Evolutionary conservation across 2,888 invertebrate genomes (phyloP).

Genomic region (Clistopyga incitator): DNA sequence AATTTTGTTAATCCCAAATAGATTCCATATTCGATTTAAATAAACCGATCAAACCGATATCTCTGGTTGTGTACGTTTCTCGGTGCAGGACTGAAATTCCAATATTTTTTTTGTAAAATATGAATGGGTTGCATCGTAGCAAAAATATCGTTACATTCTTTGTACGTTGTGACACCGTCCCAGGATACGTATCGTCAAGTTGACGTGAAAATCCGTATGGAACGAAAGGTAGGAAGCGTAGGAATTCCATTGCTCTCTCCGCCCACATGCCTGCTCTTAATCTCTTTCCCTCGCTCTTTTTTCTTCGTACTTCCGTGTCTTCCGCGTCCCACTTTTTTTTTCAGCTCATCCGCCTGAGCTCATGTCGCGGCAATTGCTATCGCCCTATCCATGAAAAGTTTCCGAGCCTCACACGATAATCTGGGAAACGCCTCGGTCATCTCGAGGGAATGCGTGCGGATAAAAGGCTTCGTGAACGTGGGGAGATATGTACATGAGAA

Average conservation of each 20-base stretch:
- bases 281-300: constrained; percentile 4
- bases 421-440: constrained; percentile 39
- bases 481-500: neutral
- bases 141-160: constrained; percentile 6
- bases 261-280: neutral
- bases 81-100: too few species aligned
- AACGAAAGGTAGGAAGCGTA: neutral
- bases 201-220: constrained; percentile 13
- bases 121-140: neutral
- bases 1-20: too few species aligned
- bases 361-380: constrained; percentile 35
- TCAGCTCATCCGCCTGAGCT: constrained; percentile 26
- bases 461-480: constrained; percentile 1
- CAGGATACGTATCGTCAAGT: constrained; percentile 6
- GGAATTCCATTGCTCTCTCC: neutral
- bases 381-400: constrained; percentile 45
- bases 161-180: neutral
- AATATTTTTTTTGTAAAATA: neutral
- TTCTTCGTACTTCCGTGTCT: constrained; percentile 28
- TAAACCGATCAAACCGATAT: too few species aligned
- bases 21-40: too few species aligned
- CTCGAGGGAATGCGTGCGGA: constrained; percentile 26
- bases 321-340: constrained; percentile 38
- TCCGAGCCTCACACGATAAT: constrained; percentile 45
- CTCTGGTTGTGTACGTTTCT: too few species aligned